These are phyloP conservation scores for Mellilla xanthometata DNA, from an alignment of 2,888 invertebrate species.

Conservation along the genomic window DNA sequence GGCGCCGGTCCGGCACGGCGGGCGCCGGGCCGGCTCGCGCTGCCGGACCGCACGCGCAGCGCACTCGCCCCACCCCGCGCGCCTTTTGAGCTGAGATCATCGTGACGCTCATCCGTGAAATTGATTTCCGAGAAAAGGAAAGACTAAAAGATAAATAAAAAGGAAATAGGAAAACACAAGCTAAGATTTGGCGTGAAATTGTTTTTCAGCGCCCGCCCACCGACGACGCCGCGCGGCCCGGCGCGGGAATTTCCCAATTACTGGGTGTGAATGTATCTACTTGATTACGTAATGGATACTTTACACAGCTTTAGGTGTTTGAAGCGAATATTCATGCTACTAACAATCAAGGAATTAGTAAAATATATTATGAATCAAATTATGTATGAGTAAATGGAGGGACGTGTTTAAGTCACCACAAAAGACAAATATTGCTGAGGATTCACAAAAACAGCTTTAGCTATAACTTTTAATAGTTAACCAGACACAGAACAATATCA, in stretches of 20 bases:
- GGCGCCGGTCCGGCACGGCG: constrained; percentile 42
- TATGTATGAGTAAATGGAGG: too few species aligned
- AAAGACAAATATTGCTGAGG: too few species aligned
- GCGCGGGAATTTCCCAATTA: constrained; percentile 80
- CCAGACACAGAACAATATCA: constrained; percentile 6
- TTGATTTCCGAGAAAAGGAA: constrained; percentile 81
- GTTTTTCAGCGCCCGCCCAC: constrained; percentile 77
- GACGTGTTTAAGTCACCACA: too few species aligned
- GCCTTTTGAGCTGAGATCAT: constrained; percentile 80
- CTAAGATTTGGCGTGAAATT: constrained; percentile 83
- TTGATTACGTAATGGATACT: constrained; percentile 67
- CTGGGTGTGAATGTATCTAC: constrained; percentile 75
- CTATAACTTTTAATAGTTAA: too few species aligned
- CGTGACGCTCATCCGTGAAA: constrained; percentile 82
- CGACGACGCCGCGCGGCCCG: constrained; percentile 58
- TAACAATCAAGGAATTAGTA: too few species aligned
- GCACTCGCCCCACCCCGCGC: constrained; percentile 51
- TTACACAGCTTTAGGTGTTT: constrained; percentile 35
- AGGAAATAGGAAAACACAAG: constrained; percentile 83
- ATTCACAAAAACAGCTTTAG: too few species aligned
- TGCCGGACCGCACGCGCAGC: constrained; percentile 24
- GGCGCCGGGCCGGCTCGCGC: constrained; percentile 22
- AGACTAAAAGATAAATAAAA: constrained; percentile 82
- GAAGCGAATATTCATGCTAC: too few species aligned
- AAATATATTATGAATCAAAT: too few species aligned